Evolutionary conservation across 2,113 vertebrate genomes (phyloP), one percentile per base, ranked within the genome.

Genomic region (Halcyon senegalensis): DNA sequence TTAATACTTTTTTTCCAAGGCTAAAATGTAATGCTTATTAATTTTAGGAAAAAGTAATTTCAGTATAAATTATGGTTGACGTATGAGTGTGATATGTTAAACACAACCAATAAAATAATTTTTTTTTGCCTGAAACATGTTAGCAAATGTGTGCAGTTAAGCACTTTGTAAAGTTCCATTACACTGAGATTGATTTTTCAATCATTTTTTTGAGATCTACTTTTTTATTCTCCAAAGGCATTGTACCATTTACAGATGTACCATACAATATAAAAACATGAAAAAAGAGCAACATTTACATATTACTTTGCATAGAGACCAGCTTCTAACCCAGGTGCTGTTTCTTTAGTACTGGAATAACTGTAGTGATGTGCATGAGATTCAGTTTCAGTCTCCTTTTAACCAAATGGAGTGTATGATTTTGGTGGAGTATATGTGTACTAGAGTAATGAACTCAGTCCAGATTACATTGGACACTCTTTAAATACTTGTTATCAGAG

Each of bases 21-120:
- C 86, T 94, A 90, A 86, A 93, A 84, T 63, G 13, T 56, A 87
- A 90, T 90, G 44, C 55, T 84, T 97, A 91, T 96, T 96, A 92
- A 35, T 46, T 84, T 69, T 33, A 27, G 20, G 33, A 68, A 96
- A 88, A 92, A 89, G 63, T 58, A 48, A 90, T 94, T 91, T 80
- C 17, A 74, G 7, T 69, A 77, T 66, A 72, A 95, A 89, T 95
- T 93, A 89, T 90, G 79, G 46, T 90, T 79, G 89, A 97, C 94
- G 13, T 81, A 50, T 82, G 77, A 95, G 82, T 87, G 35, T 74
- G 41, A 66, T 93, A 90, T 92, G 81, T 92, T 93, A 94, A 97
- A 93, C 50, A 69, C 28, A 90, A 35, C 75, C 94, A 75, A 95
- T 96, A 94, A 70, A 84, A 63, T 70, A 6, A n/a, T 81, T 92